Base-by-base conservation (phyloP, 1,140 invertebrate species). In the Drosophila ogumai region DNA sequence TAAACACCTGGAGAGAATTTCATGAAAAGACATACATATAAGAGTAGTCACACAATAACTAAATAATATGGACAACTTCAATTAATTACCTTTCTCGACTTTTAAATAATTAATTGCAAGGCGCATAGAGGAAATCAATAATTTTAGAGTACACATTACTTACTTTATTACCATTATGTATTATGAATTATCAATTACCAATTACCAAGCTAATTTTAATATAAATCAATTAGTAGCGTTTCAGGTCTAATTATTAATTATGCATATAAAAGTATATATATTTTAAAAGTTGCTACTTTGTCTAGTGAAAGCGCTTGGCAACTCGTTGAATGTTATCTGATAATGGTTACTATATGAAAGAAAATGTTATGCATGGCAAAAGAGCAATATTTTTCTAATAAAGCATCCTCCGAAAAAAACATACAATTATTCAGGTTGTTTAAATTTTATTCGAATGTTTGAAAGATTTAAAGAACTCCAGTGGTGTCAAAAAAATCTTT, bases 381-480 rank as follows among this genome's bases (percentile, higher is more conserved):
- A 76, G 78, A 90, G 85, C 85, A 90, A 90, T 90, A 90, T 90
- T 90, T 90, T 90, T 90, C 36, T 90, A 90, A 90, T 87, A 87
- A 87, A 87, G 59, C 38, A 66, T 88, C 65, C 44, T 47, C 34
- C 13, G 3, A 54, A 59, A 66, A 75, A 66, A 49, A 36, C 8
- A 22, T 17, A n/a, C 1, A 15, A 49, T 28, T 22, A 12, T 8
- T 43, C n/a, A 19, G 1, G 9, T 5, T 44, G 41, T 44, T 44
- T 44, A 9, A 44, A 44, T 31, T 15, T 25, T 25, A 41, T 17
- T 17, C 9, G n/a, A 17, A 17, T 17, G 13, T 19, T 56, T 36
- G 5, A 38, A 28, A 15, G 17, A 19, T 19, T 43, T 17, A 10
- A 1, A 2, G 40, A 10, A 43, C 41, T 43, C 19, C 17, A 44